Conservation (phyloP, 2,888 invertebrate genomes). For the Autographa gamma region DNA sequence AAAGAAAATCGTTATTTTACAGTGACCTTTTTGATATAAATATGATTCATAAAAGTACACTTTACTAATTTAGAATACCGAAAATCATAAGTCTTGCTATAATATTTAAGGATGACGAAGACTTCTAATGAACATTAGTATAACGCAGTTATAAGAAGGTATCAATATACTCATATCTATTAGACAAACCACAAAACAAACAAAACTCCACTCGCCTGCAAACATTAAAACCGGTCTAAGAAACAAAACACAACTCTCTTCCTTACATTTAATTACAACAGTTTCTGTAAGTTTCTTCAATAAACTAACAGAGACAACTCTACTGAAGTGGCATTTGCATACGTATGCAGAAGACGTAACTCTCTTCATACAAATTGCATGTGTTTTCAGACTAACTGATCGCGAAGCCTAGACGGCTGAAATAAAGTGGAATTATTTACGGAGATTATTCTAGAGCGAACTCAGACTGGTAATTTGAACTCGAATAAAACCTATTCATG, state of each 20-base stretch:
- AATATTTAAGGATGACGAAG: too few species aligned
- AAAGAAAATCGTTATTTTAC: too few species aligned
- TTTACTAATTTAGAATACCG: too few species aligned
- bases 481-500: too few species aligned
- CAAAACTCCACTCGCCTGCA: background rate
- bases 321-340: constrained; percentile 27
- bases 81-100: too few species aligned
- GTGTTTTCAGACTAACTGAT: constrained; percentile 11
- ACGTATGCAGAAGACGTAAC: constrained; percentile 12
- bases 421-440: constrained; percentile 14
- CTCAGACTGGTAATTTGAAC: too few species aligned
- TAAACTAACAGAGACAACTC: constrained; percentile 24
- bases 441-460: background rate
- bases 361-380: constrained; percentile 38
- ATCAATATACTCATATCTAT: background rate
- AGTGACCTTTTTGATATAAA: too few species aligned
- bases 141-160: too few species aligned
- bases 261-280: constrained; percentile 46
- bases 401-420: background rate
- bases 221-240: constrained; percentile 9
- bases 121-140: too few species aligned
- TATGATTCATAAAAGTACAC: too few species aligned
- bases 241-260: constrained; percentile 23
- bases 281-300: constrained; percentile 40
- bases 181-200: background rate